phyloP scores from a whole-genome alignment of 2,113 vertebrate species.

The Forbesichthys papilliferus region DNA sequence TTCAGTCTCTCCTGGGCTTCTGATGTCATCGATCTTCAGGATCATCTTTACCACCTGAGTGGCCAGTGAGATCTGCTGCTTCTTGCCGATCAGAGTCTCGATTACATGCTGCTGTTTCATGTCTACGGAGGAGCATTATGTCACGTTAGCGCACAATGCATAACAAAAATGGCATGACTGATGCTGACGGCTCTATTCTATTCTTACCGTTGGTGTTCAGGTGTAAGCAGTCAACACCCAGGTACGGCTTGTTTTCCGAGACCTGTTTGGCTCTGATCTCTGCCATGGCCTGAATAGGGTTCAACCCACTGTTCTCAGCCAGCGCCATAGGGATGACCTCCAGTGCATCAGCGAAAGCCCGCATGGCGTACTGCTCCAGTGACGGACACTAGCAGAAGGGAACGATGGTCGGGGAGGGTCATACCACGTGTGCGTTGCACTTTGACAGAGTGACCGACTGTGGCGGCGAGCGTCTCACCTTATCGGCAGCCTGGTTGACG shows the following conservation, averaged over 20 bases:
- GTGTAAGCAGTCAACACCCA: slow-evolving; percentile 93
- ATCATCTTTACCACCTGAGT: slow-evolving; percentile 98
- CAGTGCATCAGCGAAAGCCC: slow-evolving; percentile 92
- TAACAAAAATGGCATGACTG: not conserved
- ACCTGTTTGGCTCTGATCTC: slow-evolving; percentile 91
- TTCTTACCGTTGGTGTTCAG: slow-evolving; percentile 89
- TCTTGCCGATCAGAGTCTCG: slow-evolving; percentile 96
- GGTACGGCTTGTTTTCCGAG: slow-evolving; percentile 86
- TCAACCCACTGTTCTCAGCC: slow-evolving; percentile 93
- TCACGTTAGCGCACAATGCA: not conserved
- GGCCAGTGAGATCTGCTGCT: slow-evolving; percentile 93
- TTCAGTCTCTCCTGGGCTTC: slow-evolving; percentile 89
- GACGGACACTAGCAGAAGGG: slow-evolving; percentile 85
- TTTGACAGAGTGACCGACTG: not conserved
- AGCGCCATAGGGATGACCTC: slow-evolving; percentile 96
- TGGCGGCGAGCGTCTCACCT: slow-evolving; percentile 71
- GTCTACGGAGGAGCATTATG: slow-evolving; percentile 72
- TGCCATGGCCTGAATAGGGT: slow-evolving; percentile 95
- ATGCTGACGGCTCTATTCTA: not conserved
- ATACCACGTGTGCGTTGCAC: not conserved
- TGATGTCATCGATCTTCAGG: slow-evolving; percentile 96
- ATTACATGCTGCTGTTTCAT: slow-evolving; percentile 98
- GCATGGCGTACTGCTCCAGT: slow-evolving; percentile 97
- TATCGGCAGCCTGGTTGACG: slow-evolving; percentile 91
- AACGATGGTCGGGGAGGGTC: not conserved